Evolutionary conservation across 2,888 invertebrate species (phyloP).

Genomic region (Octonoba sinensis): DNA sequence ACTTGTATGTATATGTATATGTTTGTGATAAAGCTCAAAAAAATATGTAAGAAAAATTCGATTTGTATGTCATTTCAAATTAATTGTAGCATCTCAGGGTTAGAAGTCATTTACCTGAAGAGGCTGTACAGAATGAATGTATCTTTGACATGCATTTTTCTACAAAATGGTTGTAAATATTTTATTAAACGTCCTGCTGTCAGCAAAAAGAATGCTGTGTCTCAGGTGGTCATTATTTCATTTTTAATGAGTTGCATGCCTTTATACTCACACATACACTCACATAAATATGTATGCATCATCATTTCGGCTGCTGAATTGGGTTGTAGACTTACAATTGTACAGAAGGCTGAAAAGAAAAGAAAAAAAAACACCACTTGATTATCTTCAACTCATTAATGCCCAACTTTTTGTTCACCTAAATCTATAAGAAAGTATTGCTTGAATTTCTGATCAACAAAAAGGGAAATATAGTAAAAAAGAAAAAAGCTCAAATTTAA

Average conservation of each 20-base stretch:
- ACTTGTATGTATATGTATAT: slow-evolving; percentile 48
- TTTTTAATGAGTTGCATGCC: neutral
- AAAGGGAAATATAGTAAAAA: no score
- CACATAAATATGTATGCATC: no score
- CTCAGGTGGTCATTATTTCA: slow-evolving; percentile 1
- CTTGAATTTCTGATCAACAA: no score
- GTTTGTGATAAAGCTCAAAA: slow-evolving; percentile 64
- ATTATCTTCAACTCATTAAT: no score
- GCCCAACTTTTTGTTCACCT: no score
- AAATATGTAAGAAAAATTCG: slow-evolving; percentile 22
- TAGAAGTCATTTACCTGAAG: slow-evolving; percentile 59
- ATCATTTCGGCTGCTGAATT: no score
- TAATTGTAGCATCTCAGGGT: slow-evolving; percentile 59
- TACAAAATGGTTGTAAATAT: slow-evolving; percentile 64
- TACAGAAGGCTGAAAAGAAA: no score
- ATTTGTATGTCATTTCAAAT: slow-evolving; percentile 50
- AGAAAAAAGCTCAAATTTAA: no score
- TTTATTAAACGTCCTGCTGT: slow-evolving; percentile 64
- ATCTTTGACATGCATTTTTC: slow-evolving; percentile 62
- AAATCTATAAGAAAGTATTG: no score
- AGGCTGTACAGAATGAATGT: slow-evolving; percentile 61
- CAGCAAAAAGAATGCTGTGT: slow-evolving; percentile 47
- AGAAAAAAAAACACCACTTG: no score
- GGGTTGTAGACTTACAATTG: no score
- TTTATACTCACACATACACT: no score